Evolutionary conservation across 2,113 vertebrate genomes (phyloP), one percentile per base, ranked within the genome.

Genomic region (Erythrolamprus reginae): DNA sequence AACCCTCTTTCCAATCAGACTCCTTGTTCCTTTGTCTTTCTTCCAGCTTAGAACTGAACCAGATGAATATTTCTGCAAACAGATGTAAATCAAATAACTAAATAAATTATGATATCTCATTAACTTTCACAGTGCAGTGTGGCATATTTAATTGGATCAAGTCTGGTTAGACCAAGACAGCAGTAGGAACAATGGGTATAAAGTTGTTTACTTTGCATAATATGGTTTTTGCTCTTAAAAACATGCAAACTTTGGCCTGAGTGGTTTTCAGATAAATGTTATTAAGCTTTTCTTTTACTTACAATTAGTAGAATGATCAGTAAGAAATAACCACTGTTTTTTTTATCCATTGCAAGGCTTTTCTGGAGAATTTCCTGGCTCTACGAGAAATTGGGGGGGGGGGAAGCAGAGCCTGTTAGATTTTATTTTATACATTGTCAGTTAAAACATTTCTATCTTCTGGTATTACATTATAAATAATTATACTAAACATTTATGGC

Each of bases 301-400:
- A 97, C 96, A 92, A 33, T 94, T 87, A 97, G 92, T 86, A 96
- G 93, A 70, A 97, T 94, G 86, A 96, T 90, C 88, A 96, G 53
- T 77, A 97, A 94, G 90, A 96, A 93, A 92, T 86, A 96, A 55
- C 93, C 83, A 56, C 90, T 93, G 17, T 77, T 86, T 93, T n/a
- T 87, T 93, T 87, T 96, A 88, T 86, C 94, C 95, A 96, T 96
- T 88, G 93, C 95, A 94, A 87, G 91, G 4, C 93, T 92, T 92
- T 96, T 92, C 90, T 90, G 87, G 52, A 92, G 55, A 85, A 86
- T 88, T 86, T 93, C 42, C 83, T 92, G 91, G 92, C 10, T 50
- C 42, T 93, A 91, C 84, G 94, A 92, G 58, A 51, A 96, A 95
- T 91, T 83, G 90, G 92, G 92, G 94, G 86, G 90, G 92, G 92